These are phyloP conservation scores for Anthrax anthrax DNA, from an alignment of 2,888 invertebrate species.

Conservation along the genomic window DNA sequence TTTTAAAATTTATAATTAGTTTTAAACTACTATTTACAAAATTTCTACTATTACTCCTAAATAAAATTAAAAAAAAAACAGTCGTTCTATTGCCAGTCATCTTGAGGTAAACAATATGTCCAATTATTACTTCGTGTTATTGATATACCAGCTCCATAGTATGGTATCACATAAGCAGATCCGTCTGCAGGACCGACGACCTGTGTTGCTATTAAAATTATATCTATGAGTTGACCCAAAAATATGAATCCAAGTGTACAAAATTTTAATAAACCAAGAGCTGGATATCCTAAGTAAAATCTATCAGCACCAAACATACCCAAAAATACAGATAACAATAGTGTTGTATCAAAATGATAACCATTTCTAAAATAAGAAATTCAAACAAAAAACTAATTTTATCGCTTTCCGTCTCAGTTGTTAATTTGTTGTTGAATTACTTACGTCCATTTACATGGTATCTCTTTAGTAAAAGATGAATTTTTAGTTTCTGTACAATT, in stretches of 20 bases:
- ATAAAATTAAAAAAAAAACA: too few species aligned
- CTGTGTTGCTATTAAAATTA: slow-evolving; percentile 58
- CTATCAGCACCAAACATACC: slow-evolving; percentile 97
- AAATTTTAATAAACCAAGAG: slow-evolving; percentile 84
- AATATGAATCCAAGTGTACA: slow-evolving; percentile 96
- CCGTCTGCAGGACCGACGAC: slow-evolving; percentile 90
- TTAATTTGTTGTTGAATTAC: slow-evolving; percentile 31
- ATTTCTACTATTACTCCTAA: too few species aligned
- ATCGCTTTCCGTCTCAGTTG: not conserved
- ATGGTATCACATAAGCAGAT: slow-evolving; percentile 84
- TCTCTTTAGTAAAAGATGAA: slow-evolving; percentile 62
- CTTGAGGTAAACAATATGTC: slow-evolving; percentile 66
- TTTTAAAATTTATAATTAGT: too few species aligned
- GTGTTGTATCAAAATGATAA: slow-evolving; percentile 79
- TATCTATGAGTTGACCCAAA: slow-evolving; percentile 85
- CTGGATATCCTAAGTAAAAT: slow-evolving; percentile 97
- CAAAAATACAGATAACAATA: slow-evolving; percentile 86
- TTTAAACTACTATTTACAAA: too few species aligned
- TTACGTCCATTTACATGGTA: slow-evolving; percentile 93
- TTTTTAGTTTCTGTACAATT: slow-evolving; percentile 67
- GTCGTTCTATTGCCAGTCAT: slow-evolving; percentile 57
- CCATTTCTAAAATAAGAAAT: slow-evolving; percentile 59
- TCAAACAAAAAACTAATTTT: not conserved
- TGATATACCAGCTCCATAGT: slow-evolving; percentile 76
- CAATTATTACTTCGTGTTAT: slow-evolving; percentile 71